Percentiles rank a stretch among this genome's conserved stretches.
Evolutionary conservation across 64 coral and sea anemone species (phyloP).

Genomic region (Pocillopora damicornis): DNA sequence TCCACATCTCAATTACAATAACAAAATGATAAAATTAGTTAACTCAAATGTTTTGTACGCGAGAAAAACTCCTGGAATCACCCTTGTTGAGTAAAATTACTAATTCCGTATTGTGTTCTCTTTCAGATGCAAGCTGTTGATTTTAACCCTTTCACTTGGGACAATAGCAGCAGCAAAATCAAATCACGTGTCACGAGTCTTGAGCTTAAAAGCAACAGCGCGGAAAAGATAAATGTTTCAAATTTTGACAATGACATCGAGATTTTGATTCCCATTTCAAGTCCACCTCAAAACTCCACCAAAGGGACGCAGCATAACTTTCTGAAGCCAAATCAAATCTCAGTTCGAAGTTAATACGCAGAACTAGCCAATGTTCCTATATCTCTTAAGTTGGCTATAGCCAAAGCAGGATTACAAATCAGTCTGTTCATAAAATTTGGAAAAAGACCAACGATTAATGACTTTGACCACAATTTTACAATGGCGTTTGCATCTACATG

Average conservation of each 20-base stretch:
- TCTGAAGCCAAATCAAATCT: conserved; percentile 37
- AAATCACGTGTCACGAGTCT: conserved; percentile 33
- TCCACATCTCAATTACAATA: not conserved
- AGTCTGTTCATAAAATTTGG: conserved; percentile 35
- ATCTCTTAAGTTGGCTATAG: conserved; percentile 1
- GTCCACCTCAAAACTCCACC: not conserved
- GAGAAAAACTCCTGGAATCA: too few relatives aligned
- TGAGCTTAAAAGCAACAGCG: not conserved
- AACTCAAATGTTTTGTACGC: not conserved
- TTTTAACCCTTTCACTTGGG: conserved; percentile 41
- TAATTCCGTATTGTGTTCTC: too few relatives aligned
- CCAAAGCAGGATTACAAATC: not conserved
- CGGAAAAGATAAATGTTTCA: conserved; percentile 4
- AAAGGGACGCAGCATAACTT: conserved; percentile 13
- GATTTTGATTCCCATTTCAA: conserved; percentile 14
- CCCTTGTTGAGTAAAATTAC: too few relatives aligned
- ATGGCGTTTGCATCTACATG: too few relatives aligned
- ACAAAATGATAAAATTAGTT: not conserved
- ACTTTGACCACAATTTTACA: too few relatives aligned
- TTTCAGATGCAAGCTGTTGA: conserved; percentile 6
- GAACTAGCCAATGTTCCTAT: not conserved
- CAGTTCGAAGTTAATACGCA: conserved; percentile 25
- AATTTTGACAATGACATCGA: conserved; percentile 16
- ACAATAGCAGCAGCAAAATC: conserved; percentile 10
- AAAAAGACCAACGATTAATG: conserved; percentile 23